Conservation (phyloP, 2,888 invertebrate genomes). For the Drosophila pseudotakahashii region DNA sequence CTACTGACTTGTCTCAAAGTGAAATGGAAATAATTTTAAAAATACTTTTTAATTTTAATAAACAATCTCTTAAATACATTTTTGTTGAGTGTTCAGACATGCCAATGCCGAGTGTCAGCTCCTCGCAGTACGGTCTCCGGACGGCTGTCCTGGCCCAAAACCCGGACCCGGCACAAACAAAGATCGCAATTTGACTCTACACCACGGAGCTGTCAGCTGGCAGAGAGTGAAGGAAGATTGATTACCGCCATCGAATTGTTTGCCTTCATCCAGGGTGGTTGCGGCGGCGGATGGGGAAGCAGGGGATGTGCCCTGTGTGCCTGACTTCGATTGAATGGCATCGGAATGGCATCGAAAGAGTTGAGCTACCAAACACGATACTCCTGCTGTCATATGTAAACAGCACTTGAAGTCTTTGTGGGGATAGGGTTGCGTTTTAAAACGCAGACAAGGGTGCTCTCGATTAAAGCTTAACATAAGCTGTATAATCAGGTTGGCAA, state of each 20-base stretch:
- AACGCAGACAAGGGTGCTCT: constrained; percentile 8
- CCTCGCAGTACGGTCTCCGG: constrained; percentile 37
- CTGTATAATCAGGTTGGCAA: constrained; percentile 43
- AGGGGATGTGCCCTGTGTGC: constrained; percentile 38
- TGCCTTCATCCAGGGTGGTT: constrained; percentile 58
- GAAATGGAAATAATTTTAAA: background rate
- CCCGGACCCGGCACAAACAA: constrained; percentile 68
- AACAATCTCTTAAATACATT: background rate
- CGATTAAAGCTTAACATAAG: constrained; percentile 50
- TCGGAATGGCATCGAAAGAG: constrained; percentile 79
- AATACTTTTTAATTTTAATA: background rate
- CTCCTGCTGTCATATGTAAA: constrained; percentile 76
- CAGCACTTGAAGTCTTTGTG: constrained; percentile 53
- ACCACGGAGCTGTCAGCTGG: constrained; percentile 84
- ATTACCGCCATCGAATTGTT: constrained; percentile 85
- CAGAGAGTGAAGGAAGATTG: constrained; percentile 85
- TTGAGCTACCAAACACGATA: constrained; percentile 67
- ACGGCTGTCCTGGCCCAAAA: constrained; percentile 46
- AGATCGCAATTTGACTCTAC: constrained; percentile 84
- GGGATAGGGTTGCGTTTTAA: constrained; percentile 10
- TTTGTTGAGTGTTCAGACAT: constrained; percentile 24
- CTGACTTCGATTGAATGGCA: constrained; percentile 73
- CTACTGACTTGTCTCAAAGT: background rate
- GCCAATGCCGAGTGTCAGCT: constrained; percentile 43
- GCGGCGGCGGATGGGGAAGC: background rate